These are phyloP conservation scores for Gerris buenoi DNA, from an alignment of 1,140 invertebrate species.

Conservation along the genomic window DNA sequence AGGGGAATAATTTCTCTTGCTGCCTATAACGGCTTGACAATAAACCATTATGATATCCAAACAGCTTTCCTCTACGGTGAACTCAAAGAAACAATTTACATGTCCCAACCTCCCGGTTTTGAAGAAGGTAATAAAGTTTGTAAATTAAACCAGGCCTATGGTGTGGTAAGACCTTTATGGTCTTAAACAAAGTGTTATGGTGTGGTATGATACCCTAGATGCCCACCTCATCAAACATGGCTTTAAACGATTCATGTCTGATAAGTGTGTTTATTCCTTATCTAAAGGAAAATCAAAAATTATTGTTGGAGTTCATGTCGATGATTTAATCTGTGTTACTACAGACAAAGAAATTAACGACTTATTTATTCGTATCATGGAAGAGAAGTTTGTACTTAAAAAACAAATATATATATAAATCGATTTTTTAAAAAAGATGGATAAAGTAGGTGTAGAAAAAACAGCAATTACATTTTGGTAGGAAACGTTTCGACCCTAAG, in stretches of 20 bases:
- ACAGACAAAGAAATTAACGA: no score
- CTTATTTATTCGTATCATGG: no score
- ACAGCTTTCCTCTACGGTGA: constrained; percentile 32
- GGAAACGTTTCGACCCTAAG: no score
- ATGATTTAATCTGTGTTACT: background rate
- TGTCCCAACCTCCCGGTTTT: background rate
- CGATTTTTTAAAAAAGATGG: no score
- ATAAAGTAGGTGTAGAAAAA: no score
- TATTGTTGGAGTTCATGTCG: background rate
- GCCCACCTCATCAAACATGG: background rate
- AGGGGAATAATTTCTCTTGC: constrained; percentile 28
- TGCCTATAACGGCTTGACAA: constrained; percentile 24
- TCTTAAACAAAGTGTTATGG: background rate
- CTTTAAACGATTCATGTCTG: background rate
- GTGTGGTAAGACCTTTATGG: no score
- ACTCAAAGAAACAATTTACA: constrained; percentile 31
- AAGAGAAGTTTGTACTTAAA: no score
- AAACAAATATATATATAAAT: no score
- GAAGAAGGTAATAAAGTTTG: background rate
- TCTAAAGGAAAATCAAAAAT: background rate
- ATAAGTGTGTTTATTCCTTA: background rate
- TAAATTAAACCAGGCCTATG: background rate
- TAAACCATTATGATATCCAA: constrained; percentile 29
- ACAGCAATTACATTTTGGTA: no score
- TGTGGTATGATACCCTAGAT: background rate